Base-by-base conservation (phyloP, 2,797 vertebrate genomes). In the Crocodylus rhombifer region DNA sequence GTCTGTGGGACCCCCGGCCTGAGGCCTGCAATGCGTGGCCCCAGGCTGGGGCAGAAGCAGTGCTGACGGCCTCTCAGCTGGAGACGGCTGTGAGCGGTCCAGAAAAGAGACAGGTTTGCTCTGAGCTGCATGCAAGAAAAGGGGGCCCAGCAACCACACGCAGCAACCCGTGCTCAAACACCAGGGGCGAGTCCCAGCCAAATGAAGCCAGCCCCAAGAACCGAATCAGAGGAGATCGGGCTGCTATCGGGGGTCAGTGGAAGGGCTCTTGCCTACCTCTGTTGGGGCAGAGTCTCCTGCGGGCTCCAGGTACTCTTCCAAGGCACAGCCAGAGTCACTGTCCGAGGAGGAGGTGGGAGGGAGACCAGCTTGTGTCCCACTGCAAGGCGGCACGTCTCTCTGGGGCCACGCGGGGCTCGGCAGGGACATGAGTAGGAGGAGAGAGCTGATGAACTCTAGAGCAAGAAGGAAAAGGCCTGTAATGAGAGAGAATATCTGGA, bases 321-420 rank as follows among this genome's bases (percentile, higher is more conserved):
- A 95, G 92, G 94, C 91, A 90, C 95, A 97, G 91, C 95, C 97
- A 14, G 97, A 97, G 89, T 97, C 96, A 14, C 97, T 96, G 92
- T 97, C 97, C 42, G 95, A 95, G 14, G 95, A 97, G 0, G 94
- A 97, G 75, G 96, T 86, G 0, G 93, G 95, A 0, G 86, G 86
- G 9, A 95, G 91, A 11, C 65, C 2, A 3, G 80, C 61, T 88
- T 18, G 4, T 5, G 89, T 86, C 81, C 93, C 9, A 3, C 94
- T 95, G 60, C 80, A 76, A 14, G 88, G 76, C 15, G 80, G 80
- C 69, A 94, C 67, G 26, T 95, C 92, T 82, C 21, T 92, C 96
- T 55, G 97, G 90, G 95, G 95, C 96, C 97, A 97, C 94, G 91
- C 25, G 5, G 93, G 86, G 71, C 94, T 96, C 2, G 89, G 93